Percentiles rank a stretch among this genome's conserved stretches.
These are phyloP conservation scores for Criorhina ranunculi DNA, from an alignment of 2,888 invertebrate genomes.

Conservation along the genomic window DNA sequence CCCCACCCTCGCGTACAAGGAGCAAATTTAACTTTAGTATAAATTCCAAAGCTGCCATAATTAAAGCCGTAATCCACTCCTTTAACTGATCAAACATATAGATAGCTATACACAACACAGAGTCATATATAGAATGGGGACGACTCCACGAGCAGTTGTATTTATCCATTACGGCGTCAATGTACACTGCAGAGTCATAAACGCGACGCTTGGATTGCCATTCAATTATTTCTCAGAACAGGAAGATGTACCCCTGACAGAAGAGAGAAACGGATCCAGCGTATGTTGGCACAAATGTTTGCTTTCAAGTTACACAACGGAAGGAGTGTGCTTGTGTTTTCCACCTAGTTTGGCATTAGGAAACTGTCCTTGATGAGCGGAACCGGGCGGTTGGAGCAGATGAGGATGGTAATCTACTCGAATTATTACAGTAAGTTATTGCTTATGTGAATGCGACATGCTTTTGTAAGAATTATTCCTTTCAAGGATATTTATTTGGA, in stretches of 20 bases:
- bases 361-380: slow-evolving; percentile 21
- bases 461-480: background rate
- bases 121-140: background rate
- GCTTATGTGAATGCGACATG: slow-evolving; percentile 10
- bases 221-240: slow-evolving; percentile 67
- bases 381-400: background rate
- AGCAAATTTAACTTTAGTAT: slow-evolving; percentile 48
- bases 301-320: slow-evolving; percentile 35
- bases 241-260: slow-evolving; percentile 34
- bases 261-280: slow-evolving; percentile 33
- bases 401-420: slow-evolving; percentile 11
- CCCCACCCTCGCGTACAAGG: background rate
- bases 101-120: slow-evolving; percentile 4
- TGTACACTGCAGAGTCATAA: slow-evolving; percentile 63
- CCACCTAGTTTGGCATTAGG: slow-evolving; percentile 30
- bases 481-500: too few relatives aligned
- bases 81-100: slow-evolving; percentile 43
- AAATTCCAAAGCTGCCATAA: slow-evolving; percentile 59
- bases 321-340: slow-evolving; percentile 29
- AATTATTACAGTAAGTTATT: slow-evolving; percentile 2
- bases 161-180: slow-evolving; percentile 58
- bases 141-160: slow-evolving; percentile 21
- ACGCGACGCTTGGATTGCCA: slow-evolving; percentile 68
- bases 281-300: slow-evolving; percentile 45
- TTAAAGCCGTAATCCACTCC: slow-evolving; percentile 67